These are phyloP conservation scores for Crambe crambe DNA, from an alignment of 37 sponge, comb jelly and placozoan genomes.

Conservation along the genomic window DNA sequence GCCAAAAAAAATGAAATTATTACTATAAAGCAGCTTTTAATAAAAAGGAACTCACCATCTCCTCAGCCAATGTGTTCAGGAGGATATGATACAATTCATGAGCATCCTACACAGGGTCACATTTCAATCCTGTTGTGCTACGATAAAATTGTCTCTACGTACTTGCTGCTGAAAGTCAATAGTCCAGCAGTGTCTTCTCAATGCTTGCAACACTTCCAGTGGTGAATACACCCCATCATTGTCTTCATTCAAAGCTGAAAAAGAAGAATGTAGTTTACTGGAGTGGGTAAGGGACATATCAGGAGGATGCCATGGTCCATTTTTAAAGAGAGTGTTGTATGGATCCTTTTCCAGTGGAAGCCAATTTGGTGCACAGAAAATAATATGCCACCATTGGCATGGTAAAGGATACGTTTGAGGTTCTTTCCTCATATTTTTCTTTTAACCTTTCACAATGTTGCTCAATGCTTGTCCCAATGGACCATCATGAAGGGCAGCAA, in stretches of 20 bases:
- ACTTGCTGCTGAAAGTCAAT: conserved; percentile 79
- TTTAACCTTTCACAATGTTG: conserved; percentile 10
- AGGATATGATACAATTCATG: conserved; percentile 79
- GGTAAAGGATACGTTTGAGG: too few species aligned
- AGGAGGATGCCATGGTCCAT: too few species aligned
- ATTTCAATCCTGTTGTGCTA: neutral
- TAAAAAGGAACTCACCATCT: conserved; percentile 30
- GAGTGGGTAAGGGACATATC: neutral
- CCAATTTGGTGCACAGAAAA: too few species aligned
- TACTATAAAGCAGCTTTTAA: neutral
- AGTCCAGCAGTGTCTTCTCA: conserved; percentile 55
- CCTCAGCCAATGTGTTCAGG: conserved; percentile 63
- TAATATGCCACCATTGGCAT: too few species aligned
- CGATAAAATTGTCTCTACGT: neutral
- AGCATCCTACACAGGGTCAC: conserved; percentile 56
- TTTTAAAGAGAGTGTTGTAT: too few species aligned
- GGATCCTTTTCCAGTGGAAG: too few species aligned
- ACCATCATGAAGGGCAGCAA: conserved; percentile 1
- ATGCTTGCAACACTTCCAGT: conserved; percentile 35
- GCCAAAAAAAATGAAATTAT: neutral
- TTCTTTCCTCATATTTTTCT: too few species aligned
- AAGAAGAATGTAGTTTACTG: neutral
- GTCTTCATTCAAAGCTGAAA: conserved; percentile 23
- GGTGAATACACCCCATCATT: conserved; percentile 30
- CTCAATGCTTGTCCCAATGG: conserved; percentile 6